Evolutionary conservation across 2,888 invertebrate genomes (phyloP), one percentile per base, ranked within the genome.

Genomic region (Drosophila colorata): DNA sequence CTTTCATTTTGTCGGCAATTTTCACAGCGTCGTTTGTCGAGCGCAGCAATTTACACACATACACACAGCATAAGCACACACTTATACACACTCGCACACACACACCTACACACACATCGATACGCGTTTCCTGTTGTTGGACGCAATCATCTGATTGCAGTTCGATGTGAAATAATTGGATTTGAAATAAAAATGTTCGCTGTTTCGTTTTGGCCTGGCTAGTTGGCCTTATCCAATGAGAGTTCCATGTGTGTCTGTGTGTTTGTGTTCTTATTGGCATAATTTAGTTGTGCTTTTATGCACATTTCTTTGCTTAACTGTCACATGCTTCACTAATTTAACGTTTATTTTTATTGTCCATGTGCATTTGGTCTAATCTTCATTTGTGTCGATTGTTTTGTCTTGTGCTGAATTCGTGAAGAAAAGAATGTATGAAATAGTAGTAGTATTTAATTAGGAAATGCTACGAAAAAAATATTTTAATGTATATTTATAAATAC

Each of bases 151-250:
- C 80, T 89, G 89, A 90, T 90, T 90, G 89, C 87, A 86, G 80
- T 87, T 88, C 82, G 79, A 87, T 89, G 85, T 74, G 78, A 85
- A 80, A 87, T 90, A 90, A 90, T 90, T 90, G 90, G 82, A 90
- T 90, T 89, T 87, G 78, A 85, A 80, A 89, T 87, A 85, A 85
- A 89, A 89, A 81, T 88, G 87, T 76, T 74, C 46, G 40, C 61
- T 66, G 70, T 69, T 73, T 74, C 64, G 70, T 67, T 71, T 71
- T 71, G 63, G 61, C 48, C 67, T 7, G 59, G 25, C 47, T 65
- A 57, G 57, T 60, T 53, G 67, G 49, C 48, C 48, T 53, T 43
- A 40, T 56, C 49, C 75, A 57, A 48, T 58, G 55, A 51, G 33
- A n/a, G 28, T 9, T 23, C 13, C 31, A 47, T 33, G 44, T 48